phyloP scores from a whole-genome alignment of 2,888 invertebrate species.

The Tromatobia lineatoria region DNA sequence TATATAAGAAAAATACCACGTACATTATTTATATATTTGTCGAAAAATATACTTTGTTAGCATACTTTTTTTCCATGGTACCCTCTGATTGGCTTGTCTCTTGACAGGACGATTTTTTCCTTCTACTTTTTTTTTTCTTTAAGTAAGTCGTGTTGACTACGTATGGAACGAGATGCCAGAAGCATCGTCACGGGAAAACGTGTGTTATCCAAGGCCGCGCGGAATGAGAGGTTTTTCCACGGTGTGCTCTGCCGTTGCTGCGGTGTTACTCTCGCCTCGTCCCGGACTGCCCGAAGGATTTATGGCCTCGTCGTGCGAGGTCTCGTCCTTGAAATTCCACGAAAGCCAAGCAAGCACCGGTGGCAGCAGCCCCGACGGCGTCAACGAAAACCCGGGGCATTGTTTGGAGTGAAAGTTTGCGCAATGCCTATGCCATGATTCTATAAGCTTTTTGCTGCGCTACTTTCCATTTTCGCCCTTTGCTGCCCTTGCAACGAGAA shows the following conservation, averaged over 20 bases:
- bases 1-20: too few species aligned
- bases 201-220: slow-evolving; percentile 66
- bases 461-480: slow-evolving; percentile 7
- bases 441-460: neutral
- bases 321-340: slow-evolving; percentile 73
- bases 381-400: slow-evolving; percentile 73
- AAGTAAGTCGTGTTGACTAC: slow-evolving; percentile 20
- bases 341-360: slow-evolving; percentile 66
- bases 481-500: neutral
- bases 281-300: slow-evolving; percentile 69
- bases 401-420: slow-evolving; percentile 84
- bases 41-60: too few species aligned
- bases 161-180: slow-evolving; percentile 12
- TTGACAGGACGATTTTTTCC: slow-evolving; percentile 21
- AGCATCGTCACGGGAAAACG: slow-evolving; percentile 65
- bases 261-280: slow-evolving; percentile 56
- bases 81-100: slow-evolving; percentile 48
- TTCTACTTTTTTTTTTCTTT: slow-evolving; percentile 29
- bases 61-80: slow-evolving; percentile 34
- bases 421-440: slow-evolving; percentile 74
- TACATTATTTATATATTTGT: too few species aligned
- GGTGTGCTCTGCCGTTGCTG: slow-evolving; percentile 34
- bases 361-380: slow-evolving; percentile 56
- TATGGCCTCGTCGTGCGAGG: slow-evolving; percentile 71
- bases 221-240: slow-evolving; percentile 69